A percentile compares a stretch with the other conserved stretches of the same genome.
These are phyloP conservation scores for Acrossocheilus wenchowensis DNA, from an alignment of 2,797 vertebrate genomes.

Conservation along the genomic window DNA sequence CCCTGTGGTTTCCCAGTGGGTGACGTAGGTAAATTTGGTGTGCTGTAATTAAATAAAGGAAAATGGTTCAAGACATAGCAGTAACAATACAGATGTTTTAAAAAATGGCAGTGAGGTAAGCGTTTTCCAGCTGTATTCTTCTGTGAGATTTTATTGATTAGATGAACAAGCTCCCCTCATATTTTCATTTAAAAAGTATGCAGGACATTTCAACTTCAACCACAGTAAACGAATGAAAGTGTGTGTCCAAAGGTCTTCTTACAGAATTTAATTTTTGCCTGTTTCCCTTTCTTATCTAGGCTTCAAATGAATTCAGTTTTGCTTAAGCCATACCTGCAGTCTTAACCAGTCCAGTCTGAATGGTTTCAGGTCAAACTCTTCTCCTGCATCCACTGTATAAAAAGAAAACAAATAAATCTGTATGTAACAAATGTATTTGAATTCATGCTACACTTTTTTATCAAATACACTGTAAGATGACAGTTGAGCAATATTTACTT, in stretches of 20 bases:
- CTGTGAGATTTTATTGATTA: background rate
- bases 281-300: background rate
- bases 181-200: background rate
- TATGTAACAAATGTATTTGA: background rate
- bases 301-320: background rate
- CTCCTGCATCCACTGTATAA: constrained; percentile 81
- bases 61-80: background rate
- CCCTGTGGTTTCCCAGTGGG: background rate
- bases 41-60: background rate
- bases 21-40: background rate
- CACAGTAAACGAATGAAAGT: background rate
- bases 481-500: background rate
- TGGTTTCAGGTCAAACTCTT: constrained; percentile 85
- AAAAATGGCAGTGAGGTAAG: background rate
- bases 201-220: background rate
- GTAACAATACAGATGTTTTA: background rate
- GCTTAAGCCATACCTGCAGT: constrained; percentile 82
- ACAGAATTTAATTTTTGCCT: background rate
- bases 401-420: background rate
- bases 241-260: background rate
- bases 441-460: background rate
- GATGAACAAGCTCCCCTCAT: background rate
- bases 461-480: background rate
- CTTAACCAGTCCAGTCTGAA: constrained; percentile 92
- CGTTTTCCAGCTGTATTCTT: background rate